These are phyloP conservation scores for Philopotamus ludificatus DNA, from an alignment of 1,140 invertebrate genomes.

Conservation along the genomic window DNA sequence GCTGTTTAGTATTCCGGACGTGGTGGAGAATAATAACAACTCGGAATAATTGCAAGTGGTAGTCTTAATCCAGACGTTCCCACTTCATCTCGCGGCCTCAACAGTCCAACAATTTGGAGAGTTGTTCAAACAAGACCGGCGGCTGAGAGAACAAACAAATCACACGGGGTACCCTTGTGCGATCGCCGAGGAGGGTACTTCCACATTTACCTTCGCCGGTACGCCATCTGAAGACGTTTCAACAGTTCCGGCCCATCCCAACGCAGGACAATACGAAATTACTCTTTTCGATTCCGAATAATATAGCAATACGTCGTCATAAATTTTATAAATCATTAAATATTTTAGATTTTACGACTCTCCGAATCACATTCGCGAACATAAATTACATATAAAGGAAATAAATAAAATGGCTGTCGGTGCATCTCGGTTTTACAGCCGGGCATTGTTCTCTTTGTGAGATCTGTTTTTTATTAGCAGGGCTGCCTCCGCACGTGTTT, in stretches of 20 bases:
- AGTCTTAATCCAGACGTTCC: slow-evolving; percentile 9
- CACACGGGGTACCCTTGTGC: not conserved
- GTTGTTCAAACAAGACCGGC: slow-evolving; percentile 35
- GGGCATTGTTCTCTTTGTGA: slow-evolving; percentile 41
- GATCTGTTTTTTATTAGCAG: too few relatives aligned
- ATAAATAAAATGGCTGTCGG: slow-evolving; percentile 34
- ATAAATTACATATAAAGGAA: not conserved
- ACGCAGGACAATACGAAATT: not conserved
- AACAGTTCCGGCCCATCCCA: not conserved
- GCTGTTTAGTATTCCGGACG: not conserved
- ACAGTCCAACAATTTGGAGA: slow-evolving; percentile 19
- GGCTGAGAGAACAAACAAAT: slow-evolving; percentile 29
- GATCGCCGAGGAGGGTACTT: not conserved
- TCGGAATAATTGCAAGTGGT: not conserved
- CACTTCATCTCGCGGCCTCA: not conserved
- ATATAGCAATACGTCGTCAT: not conserved
- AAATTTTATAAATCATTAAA: not conserved
- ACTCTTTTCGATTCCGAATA: not conserved
- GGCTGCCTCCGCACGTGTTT: too few relatives aligned
- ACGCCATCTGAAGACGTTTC: not conserved
- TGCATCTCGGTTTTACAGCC: slow-evolving; percentile 45
- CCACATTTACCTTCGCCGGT: not conserved
- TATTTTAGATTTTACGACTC: not conserved
- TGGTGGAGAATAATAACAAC: not conserved
- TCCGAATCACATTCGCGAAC: not conserved